Conservation (phyloP, 2,113 vertebrate genomes). For the Xiphorhynchus elegans region DNA sequence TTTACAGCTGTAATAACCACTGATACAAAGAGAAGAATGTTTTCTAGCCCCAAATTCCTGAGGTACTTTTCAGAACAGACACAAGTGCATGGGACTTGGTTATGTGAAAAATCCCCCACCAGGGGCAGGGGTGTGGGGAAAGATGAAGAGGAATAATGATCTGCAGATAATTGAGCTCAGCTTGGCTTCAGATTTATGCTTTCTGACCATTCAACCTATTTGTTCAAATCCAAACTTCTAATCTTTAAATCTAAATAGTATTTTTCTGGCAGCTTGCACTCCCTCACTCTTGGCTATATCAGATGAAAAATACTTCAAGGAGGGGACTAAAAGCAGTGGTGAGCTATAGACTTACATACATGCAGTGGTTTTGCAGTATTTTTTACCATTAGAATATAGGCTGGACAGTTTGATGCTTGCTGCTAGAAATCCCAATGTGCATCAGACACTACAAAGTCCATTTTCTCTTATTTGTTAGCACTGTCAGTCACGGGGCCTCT, state of each 20-base stretch:
- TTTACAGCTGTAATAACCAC: slow-evolving; percentile 77
- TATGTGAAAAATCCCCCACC: slow-evolving; percentile 4
- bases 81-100: slow-evolving; percentile 16
- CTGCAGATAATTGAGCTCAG: background rate
- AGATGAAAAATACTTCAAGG: background rate
- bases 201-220: slow-evolving; percentile 9
- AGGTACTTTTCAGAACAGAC: slow-evolving; percentile 51
- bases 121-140: background rate
- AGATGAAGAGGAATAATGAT: background rate
- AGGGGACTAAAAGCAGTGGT: background rate
- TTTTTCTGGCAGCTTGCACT: slow-evolving; percentile 13
- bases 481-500: background rate
- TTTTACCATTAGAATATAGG: background rate
- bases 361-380: background rate
- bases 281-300: background rate
- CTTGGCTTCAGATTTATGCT: background rate
- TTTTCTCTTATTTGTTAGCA: background rate
- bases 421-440: background rate
- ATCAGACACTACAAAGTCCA: background rate
- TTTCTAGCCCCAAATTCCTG: slow-evolving; percentile 60
- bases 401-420: background rate
- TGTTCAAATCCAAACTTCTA: slow-evolving; percentile 7
- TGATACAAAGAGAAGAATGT: slow-evolving; percentile 60
- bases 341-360: background rate
- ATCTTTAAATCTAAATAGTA: slow-evolving; percentile 37